Evolutionary conservation across 2,113 vertebrate species (phyloP).

Genomic region (Podiceps cristatus): DNA sequence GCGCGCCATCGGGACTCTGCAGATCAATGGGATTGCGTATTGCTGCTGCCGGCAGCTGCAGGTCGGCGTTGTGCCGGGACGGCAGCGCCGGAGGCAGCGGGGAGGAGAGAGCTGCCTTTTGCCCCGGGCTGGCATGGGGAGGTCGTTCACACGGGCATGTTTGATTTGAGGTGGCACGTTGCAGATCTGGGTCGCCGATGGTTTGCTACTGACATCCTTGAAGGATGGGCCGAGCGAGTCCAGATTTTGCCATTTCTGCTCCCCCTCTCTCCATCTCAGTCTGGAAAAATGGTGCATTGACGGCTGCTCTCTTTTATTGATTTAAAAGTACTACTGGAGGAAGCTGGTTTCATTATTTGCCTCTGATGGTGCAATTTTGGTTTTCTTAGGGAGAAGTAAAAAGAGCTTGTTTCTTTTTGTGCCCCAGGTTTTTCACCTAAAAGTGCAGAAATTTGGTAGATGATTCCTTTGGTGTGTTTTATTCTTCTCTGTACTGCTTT

Average conservation of each 20-base stretch:
- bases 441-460: background rate
- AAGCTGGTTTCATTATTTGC: background rate
- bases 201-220: fast-evolving
- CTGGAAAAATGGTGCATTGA: background rate
- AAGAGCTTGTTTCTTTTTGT: background rate
- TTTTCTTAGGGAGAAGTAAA: background rate
- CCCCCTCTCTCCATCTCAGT: background rate
- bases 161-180: background rate
- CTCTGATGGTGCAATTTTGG: background rate
- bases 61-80: background rate
- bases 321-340: background rate
- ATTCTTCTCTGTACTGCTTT: background rate
- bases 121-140: fast-evolving
- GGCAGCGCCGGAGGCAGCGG: fast-evolving
- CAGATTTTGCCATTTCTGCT: background rate
- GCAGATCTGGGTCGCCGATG: background rate
- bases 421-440: background rate
- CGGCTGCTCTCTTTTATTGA: background rate
- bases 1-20: fast-evolving
- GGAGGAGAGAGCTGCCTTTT: background rate
- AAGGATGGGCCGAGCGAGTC: background rate
- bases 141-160: fast-evolving
- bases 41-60: background rate
- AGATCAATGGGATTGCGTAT: background rate
- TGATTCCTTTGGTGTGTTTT: background rate